Evolutionary conservation across 2,888 invertebrate species (phyloP).

Genomic region (Hybos culiciformis): DNA sequence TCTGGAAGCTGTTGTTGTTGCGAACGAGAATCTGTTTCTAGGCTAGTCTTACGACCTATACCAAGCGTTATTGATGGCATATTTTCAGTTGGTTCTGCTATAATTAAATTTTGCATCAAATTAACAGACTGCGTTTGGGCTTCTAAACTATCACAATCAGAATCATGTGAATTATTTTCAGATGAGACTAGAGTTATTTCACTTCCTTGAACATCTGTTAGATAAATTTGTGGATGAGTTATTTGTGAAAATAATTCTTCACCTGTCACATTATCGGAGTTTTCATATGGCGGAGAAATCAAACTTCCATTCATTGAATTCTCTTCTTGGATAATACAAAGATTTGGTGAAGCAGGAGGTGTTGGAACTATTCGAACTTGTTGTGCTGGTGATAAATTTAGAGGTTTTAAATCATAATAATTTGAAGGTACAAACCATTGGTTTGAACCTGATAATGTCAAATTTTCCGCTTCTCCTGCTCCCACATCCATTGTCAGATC

Average conservation of each 20-base stretch:
- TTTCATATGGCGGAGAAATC: conserved; percentile 18
- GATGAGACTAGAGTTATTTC: conserved; percentile 65
- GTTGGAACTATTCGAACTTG: conserved; percentile 34
- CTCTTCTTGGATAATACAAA: conserved; percentile 69
- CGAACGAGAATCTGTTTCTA: conserved; percentile 32
- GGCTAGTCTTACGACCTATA: conserved; percentile 54
- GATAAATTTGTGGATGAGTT: conserved; percentile 73
- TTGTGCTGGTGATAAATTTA: conserved; percentile 34
- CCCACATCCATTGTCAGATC: conserved; percentile 35
- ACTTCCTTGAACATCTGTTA: conserved; percentile 81
- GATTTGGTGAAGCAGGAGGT: conserved; percentile 35
- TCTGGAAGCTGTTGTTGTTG: conserved; percentile 12
- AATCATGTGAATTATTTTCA: conserved; percentile 59
- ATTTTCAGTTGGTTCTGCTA: conserved; percentile 58
- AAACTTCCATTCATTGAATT: conserved; percentile 39
- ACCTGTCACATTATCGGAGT: not conserved
- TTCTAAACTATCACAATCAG: conserved; percentile 51
- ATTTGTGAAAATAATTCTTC: conserved; percentile 21
- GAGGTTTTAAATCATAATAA: conserved; percentile 32
- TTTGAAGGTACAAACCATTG: conserved; percentile 29
- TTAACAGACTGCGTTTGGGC: conserved; percentile 27
- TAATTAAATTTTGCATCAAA: conserved; percentile 43
- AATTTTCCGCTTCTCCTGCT: conserved; percentile 12
- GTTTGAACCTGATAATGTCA: conserved; percentile 5
- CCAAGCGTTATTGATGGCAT: conserved; percentile 72